Conservation (phyloP, 30 jellyfish, hydroid and myxozoan species). For the Hydractinia echinata region DNA sequence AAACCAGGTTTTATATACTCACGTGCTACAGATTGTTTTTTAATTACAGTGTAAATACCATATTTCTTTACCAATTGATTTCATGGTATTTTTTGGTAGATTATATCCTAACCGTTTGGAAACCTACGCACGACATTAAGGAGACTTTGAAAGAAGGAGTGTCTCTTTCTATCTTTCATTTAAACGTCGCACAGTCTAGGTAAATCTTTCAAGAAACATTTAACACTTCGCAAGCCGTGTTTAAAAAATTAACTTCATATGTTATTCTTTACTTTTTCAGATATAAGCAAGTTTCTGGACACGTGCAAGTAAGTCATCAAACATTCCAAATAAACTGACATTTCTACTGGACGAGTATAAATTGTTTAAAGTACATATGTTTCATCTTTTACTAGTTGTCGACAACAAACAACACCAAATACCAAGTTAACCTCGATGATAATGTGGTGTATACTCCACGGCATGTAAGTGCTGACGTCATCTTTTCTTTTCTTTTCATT, state of each 20-base stretch:
- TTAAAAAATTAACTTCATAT: background rate
- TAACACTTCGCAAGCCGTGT: too few species aligned
- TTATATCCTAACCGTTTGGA: background rate
- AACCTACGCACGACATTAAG: background rate
- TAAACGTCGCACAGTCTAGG: background rate
- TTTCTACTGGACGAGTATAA: too few species aligned
- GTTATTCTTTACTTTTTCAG: background rate
- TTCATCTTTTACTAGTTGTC: background rate
- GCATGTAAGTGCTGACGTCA: too few species aligned
- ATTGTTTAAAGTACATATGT: background rate
- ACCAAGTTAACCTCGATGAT: background rate
- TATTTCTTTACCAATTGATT: background rate
- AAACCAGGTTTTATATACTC: too few species aligned
- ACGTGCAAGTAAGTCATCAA: background rate
- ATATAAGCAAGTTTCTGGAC: background rate
- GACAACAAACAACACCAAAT: background rate
- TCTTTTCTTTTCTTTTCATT: too few species aligned
- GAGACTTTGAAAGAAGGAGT: slow-evolving; percentile 4
- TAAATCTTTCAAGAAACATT: background rate
- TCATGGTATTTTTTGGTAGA: background rate
- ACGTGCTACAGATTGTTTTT: too few species aligned
- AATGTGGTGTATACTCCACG: too few species aligned
- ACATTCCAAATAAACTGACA: too few species aligned
- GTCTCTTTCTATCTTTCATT: background rate
- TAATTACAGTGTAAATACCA: background rate